Evolutionary conservation across 2,797 vertebrate species (phyloP), one percentile per base, ranked within the genome.

Genomic region (Lycodopsis pacificus): DNA sequence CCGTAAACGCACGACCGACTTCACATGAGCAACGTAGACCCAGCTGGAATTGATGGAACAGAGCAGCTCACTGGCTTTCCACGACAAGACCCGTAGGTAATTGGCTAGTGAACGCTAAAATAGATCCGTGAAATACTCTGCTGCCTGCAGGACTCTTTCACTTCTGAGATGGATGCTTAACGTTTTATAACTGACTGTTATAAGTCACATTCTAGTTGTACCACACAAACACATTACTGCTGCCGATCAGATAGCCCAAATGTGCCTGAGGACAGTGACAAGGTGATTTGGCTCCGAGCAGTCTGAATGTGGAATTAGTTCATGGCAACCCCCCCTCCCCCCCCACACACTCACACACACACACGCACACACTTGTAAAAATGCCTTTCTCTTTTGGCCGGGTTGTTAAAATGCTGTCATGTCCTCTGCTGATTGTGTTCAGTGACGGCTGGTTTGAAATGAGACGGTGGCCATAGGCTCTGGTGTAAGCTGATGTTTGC

Each of bases 341-440:
- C 49, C 3, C 3, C 30, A 30, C 30, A 30, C 30, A 30, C 30
- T 5, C 30, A 30, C 30, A 30, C 30, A 30, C 30, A 30, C 30
- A 30, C 30, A 30, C 30, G 5, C 30, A 30, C 30, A 5, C 56
- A 53, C 30, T 62, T 66, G 40, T 65, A 56, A 62, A 77, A 72
- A 72, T 51, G 62, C 67, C 64, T 65, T 70, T 73, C 69, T 68
- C 61, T 51, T 34, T 42, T 53, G 40, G 65, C 65, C 46, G 1
- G 7, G 71, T 73, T 82, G 65, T 84, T 72, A 70, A 86, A 86
- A 86, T 81, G 54, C 78, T 66, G 42, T 49, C 76, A 64, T 69
- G 83, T 91, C 75, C 57, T 83, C 71, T 22, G 80, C 77, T 53
- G 77, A 85, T 81, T 85, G 82, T 85, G 83, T 84, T 86, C 73